A percentile compares a stretch with the other conserved stretches of the same genome.
phyloP scores from a whole-genome alignment of 2,113 vertebrate genomes.

The Apodemus speciosus region DNA sequence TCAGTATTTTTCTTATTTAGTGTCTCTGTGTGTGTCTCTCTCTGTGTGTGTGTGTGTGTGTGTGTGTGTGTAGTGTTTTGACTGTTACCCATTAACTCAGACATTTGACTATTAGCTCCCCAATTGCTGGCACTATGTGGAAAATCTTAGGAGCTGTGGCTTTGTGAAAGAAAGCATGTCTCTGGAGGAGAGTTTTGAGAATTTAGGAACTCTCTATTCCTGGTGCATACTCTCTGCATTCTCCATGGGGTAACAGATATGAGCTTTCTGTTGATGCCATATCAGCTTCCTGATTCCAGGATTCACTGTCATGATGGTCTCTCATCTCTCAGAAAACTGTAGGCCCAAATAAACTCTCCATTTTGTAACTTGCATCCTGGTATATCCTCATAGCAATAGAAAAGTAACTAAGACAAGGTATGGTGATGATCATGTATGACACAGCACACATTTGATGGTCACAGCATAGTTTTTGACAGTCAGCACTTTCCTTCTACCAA shows the following conservation, averaged over 20 bases:
- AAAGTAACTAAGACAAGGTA: too few species aligned
- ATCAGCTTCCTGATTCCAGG: background rate
- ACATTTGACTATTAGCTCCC: background rate
- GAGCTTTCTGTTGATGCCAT: background rate
- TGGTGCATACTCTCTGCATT: background rate
- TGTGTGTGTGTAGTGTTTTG: background rate
- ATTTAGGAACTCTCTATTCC: background rate
- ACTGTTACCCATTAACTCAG: background rate
- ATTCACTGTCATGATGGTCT: background rate
- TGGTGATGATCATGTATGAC: too few species aligned
- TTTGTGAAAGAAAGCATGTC: background rate
- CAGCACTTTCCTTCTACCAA: too few species aligned
- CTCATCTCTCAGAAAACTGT: background rate
- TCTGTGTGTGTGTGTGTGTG: background rate
- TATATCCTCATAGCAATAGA: background rate
- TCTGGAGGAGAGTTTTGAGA: background rate
- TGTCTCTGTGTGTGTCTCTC: too few species aligned
- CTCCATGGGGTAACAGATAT: background rate
- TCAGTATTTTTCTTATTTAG: background rate
- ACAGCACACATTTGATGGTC: too few species aligned
- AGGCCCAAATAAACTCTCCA: background rate
- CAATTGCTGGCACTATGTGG: background rate
- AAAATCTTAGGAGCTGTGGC: background rate
- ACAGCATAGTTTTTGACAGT: too few species aligned
- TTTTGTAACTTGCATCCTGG: background rate